Evolutionary conservation across 2,888 invertebrate genomes (phyloP), one percentile per base, ranked within the genome.

Genomic region (Drosophila monieri): DNA sequence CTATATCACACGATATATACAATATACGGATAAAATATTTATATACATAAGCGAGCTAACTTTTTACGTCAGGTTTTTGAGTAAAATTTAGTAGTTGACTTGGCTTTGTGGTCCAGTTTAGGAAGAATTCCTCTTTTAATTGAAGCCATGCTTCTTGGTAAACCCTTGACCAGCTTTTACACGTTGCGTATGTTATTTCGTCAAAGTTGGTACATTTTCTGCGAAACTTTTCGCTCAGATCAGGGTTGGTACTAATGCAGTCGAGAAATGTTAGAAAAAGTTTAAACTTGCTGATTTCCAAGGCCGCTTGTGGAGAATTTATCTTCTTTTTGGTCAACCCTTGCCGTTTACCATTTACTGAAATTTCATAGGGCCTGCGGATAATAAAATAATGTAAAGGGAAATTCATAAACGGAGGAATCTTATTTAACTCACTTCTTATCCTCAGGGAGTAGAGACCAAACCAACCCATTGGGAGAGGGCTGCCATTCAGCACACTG

Each of bases 331-430:
- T 96, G 0, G 96, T 97, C 1, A 94, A 92, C 4, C 97, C 97
- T 89, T 96, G 94, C 72, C 94, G 95, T 80, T 93, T 94, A 4
- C 98, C 97, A 86, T 95, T 94, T 0, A 96, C 95, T 18, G 94
- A 93, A 27, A 97, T 94, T 92, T 97, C 96, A 46, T 92, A 90
- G 32, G 93, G 83, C 55, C 96, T 96, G 88, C 68, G 93, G 93
- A 77, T 91, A 89, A 56, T 23, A 8, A 48, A 12, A 4, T n/a
- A 21, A 1, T 18, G 8, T 27, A 9, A 3, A 12, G 3, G 10
- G 0, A 10, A 2, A n/a, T 9, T 39, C 18, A 1, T 10, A 9
- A 30, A 41, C 10, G 1, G 0, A 3, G 15, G 5, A 10, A 78
- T 67, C 46, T 85, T 77, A 56, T 88, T 10, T 1, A 18, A 43